Percentiles rank a stretch among this genome's conserved stretches.
These are phyloP conservation scores for Cheiracanthium punctorium DNA, from an alignment of 2,888 invertebrate species.

Conservation along the genomic window DNA sequence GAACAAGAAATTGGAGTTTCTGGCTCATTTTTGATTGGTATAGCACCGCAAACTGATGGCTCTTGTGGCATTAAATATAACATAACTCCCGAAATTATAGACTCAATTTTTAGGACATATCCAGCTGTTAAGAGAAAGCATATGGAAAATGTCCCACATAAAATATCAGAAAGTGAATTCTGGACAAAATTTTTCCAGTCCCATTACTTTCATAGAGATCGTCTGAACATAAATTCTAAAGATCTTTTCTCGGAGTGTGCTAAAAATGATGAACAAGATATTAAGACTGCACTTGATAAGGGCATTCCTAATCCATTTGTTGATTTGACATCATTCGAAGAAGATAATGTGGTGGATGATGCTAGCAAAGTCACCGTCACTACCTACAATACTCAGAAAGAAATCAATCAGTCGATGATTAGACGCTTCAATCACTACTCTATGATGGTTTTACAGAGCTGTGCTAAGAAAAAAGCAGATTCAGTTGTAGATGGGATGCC, in stretches of 20 bases:
- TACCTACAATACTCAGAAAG: constrained; percentile 46
- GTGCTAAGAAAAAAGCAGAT: constrained; percentile 48
- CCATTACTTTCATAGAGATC: constrained; percentile 90
- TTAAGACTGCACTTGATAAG: constrained; percentile 71
- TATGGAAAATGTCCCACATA: constrained; percentile 94
- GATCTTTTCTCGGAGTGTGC: constrained; percentile 99
- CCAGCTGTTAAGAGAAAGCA: constrained; percentile 98
- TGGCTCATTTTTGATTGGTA: constrained; percentile 86
- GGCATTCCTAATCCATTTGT: constrained; percentile 84
- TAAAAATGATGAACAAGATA: constrained; percentile 89
- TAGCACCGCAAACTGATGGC: constrained; percentile 97
- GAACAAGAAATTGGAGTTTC: constrained; percentile 90
- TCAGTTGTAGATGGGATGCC: background rate
- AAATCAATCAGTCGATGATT: constrained; percentile 89
- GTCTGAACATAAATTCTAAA: constrained; percentile 92
- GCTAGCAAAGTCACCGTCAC: constrained; percentile 34
- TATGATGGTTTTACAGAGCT: constrained; percentile 86
- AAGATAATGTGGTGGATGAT: constrained; percentile 79
- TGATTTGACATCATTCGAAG: constrained; percentile 87
- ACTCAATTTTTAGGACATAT: constrained; percentile 99
- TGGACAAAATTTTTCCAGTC: constrained; percentile 99
- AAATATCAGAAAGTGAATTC: constrained; percentile 96
- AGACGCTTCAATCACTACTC: constrained; percentile 97
- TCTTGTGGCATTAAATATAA: constrained; percentile 98
- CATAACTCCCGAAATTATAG: constrained; percentile 96